These are phyloP conservation scores for Cyanoramphus novaezelandiae DNA, from an alignment of 2,113 vertebrate species.

Conservation along the genomic window DNA sequence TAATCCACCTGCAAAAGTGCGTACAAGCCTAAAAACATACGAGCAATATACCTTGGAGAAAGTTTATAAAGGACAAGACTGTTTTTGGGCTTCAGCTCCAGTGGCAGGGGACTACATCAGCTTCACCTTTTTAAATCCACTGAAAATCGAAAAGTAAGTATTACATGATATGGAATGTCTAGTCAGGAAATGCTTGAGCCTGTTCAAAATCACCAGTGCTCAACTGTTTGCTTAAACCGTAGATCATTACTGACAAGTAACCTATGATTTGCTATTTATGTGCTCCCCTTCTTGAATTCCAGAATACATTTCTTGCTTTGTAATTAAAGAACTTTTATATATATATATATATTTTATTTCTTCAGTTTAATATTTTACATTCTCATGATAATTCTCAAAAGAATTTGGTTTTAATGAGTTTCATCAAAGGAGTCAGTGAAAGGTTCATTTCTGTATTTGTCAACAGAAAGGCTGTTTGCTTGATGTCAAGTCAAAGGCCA, in stretches of 20 bases:
- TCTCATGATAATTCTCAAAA: background rate
- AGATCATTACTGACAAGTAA: background rate
- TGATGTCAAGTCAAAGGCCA: background rate
- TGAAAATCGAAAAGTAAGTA: slow-evolving; percentile 70
- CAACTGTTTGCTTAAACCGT: background rate
- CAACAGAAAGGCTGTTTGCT: background rate
- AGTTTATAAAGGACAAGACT: slow-evolving; percentile 56
- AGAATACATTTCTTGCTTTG: background rate
- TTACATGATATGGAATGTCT: background rate
- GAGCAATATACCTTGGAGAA: slow-evolving; percentile 63
- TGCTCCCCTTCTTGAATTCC: background rate
- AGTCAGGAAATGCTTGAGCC: background rate
- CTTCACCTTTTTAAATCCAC: slow-evolving; percentile 56
- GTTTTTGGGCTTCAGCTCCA: slow-evolving; percentile 70
- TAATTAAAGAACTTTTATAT: background rate
- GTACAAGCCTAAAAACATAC: slow-evolving; percentile 59
- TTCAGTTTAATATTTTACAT: background rate
- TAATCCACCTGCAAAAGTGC: slow-evolving; percentile 68
- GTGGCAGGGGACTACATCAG: slow-evolving; percentile 65
- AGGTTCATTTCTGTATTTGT: background rate
- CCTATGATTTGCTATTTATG: background rate
- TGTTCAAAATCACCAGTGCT: background rate
- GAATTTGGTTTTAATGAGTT: background rate
- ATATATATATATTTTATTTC: background rate
- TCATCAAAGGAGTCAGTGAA: background rate